Conservation (phyloP, 2,888 invertebrate genomes). For the Dichetophora obliterata region DNA sequence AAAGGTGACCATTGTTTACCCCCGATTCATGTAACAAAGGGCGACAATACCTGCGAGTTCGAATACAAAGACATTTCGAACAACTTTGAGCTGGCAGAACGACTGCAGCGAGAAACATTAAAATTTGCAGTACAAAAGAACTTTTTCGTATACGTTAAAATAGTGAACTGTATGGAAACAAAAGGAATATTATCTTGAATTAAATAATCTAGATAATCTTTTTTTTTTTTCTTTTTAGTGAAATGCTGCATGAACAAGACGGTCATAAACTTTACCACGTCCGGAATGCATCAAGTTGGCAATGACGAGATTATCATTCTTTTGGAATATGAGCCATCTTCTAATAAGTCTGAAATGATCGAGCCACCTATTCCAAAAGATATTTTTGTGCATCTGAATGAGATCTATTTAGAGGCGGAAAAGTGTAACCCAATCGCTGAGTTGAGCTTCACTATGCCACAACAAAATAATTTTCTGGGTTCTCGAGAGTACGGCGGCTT, state of each 20-base stretch:
- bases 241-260: conserved; percentile 81
- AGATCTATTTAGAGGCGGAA: conserved; percentile 77
- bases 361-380: conserved; percentile 73
- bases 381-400: conserved; percentile 80
- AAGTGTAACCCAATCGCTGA: conserved; percentile 80
- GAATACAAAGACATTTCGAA: conserved; percentile 70
- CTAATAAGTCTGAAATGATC: conserved; percentile 50
- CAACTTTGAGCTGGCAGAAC: conserved; percentile 72
- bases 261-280: conserved; percentile 83
- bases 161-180: conserved; percentile 78
- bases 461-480: conserved; percentile 72
- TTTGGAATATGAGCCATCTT: conserved; percentile 78
- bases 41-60: conserved; percentile 59
- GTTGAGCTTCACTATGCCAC: conserved; percentile 76
- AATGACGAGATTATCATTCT: conserved; percentile 86
- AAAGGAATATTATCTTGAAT: not conserved
- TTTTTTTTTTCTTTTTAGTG: conserved; percentile 71
- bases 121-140: conserved; percentile 83
- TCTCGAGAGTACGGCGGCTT: conserved; percentile 85
- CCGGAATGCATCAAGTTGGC: conserved; percentile 83
- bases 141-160: conserved; percentile 80
- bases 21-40: conserved; percentile 62
- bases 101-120: conserved; percentile 74
- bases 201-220: not conserved
- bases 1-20: conserved; percentile 73